Conservation (phyloP, 2,888 invertebrate species). For the Tenthredo distinguenda region DNA sequence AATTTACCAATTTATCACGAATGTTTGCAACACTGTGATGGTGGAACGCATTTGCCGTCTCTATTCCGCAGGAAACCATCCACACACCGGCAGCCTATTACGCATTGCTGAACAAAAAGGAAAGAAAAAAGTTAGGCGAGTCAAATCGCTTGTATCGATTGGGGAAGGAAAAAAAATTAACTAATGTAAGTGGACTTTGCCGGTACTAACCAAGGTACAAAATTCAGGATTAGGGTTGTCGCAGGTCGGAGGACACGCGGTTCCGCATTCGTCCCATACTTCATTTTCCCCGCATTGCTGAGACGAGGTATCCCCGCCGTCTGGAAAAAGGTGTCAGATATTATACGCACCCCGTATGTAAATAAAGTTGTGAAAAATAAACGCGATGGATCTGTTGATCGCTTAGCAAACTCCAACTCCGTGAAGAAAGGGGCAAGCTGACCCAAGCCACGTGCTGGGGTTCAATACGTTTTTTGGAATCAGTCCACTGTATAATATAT, state of each 20-base stretch:
- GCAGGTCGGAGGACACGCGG: not conserved
- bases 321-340: not conserved
- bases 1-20: not conserved
- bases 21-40: not conserved
- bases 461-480: no score
- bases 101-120: not conserved
- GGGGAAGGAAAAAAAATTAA: not conserved
- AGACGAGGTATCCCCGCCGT: not conserved
- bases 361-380: not conserved
- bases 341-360: not conserved
- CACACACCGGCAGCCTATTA: not conserved
- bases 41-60: not conserved
- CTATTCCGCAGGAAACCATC: not conserved
- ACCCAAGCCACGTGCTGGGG: no score
- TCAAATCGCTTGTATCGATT: not conserved
- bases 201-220: not conserved
- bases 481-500: no score
- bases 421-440: no score
- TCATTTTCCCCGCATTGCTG: not conserved
- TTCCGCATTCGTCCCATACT: not conserved
- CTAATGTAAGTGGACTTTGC: not conserved
- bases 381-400: no score
- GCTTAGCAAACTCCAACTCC: no score
- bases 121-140: not conserved
- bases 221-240: not conserved